phyloP scores from a whole-genome alignment of 2,888 invertebrate species.

The Erebia aethiops region DNA sequence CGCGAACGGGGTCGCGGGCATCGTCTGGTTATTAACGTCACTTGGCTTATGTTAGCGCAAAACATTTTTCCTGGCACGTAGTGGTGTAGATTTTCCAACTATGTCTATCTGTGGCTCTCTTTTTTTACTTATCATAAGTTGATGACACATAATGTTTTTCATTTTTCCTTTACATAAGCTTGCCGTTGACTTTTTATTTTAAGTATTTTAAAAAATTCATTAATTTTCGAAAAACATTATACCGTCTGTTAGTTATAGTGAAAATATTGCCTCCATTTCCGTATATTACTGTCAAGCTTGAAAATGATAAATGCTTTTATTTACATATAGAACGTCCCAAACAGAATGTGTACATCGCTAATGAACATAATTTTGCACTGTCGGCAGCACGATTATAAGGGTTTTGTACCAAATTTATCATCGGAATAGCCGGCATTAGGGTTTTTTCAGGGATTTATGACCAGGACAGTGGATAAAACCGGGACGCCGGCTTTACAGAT shows the following conservation, averaged over 20 bases:
- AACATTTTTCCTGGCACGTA: no score
- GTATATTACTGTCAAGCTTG: background rate
- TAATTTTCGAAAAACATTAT: no score
- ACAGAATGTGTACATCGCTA: slow-evolving; percentile 6
- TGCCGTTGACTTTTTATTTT: no score
- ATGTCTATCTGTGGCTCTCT: no score
- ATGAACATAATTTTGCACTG: slow-evolving; percentile 1
- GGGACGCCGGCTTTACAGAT: background rate
- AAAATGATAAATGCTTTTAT: background rate
- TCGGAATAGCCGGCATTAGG: background rate
- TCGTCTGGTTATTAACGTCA: no score
- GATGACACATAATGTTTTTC: no score
- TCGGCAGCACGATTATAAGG: slow-evolving; percentile 6
- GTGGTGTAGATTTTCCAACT: no score
- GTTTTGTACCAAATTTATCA: slow-evolving; percentile 15
- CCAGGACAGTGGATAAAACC: background rate
- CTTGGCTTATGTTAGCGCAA: no score
- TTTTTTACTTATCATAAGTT: no score
- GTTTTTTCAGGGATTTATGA: slow-evolving; percentile 7
- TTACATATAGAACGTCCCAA: background rate
- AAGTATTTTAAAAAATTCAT: no score
- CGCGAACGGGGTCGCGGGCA: no score
- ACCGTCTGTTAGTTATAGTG: background rate
- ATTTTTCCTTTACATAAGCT: no score
- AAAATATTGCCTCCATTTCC: background rate